phyloP scores from a whole-genome alignment of 2,888 invertebrate species.

The Hecatera dysodea region DNA sequence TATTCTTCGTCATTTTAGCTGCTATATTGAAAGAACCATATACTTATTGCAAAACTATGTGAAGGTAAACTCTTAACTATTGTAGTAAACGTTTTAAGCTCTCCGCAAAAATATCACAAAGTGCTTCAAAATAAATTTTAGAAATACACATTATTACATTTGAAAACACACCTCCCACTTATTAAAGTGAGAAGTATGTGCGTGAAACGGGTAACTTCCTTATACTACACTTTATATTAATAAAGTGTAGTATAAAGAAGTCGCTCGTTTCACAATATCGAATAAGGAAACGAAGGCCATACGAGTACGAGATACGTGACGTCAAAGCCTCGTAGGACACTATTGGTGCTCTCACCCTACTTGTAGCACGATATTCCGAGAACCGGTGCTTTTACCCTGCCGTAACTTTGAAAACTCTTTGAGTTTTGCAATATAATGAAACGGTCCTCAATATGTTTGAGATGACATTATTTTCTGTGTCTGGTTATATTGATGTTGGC shows the following conservation, averaged over 20 bases:
- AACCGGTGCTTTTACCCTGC: constrained; percentile 37
- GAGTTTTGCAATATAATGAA: constrained; percentile 47
- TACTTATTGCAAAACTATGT: too few species aligned
- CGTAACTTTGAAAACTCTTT: constrained; percentile 44
- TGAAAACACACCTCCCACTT: constrained; percentile 30
- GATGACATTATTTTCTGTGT: neutral
- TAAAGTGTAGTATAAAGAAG: constrained; percentile 39
- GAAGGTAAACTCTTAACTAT: too few species aligned
- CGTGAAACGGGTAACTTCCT: too few species aligned
- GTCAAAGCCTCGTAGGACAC: constrained; percentile 62
- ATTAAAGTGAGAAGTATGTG: too few species aligned
- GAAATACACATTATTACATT: constrained; percentile 12
- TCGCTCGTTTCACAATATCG: constrained; percentile 63
- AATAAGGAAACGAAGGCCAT: constrained; percentile 53
- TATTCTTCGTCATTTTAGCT: too few species aligned
- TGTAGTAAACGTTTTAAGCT: too few species aligned
- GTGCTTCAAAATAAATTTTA: neutral
- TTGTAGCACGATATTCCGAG: constrained; percentile 57
- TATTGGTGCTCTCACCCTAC: constrained; percentile 62
- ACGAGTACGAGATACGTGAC: constrained; percentile 73
- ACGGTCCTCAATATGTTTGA: constrained; percentile 17
- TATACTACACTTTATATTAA: too few species aligned
- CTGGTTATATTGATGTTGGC: neutral
- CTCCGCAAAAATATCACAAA: too few species aligned
- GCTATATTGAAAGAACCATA: too few species aligned